A percentile compares a stretch with the other conserved stretches of the same genome.
phyloP scores from a whole-genome alignment of 2,113 vertebrate genomes.

The Oryzias celebensis region DNA sequence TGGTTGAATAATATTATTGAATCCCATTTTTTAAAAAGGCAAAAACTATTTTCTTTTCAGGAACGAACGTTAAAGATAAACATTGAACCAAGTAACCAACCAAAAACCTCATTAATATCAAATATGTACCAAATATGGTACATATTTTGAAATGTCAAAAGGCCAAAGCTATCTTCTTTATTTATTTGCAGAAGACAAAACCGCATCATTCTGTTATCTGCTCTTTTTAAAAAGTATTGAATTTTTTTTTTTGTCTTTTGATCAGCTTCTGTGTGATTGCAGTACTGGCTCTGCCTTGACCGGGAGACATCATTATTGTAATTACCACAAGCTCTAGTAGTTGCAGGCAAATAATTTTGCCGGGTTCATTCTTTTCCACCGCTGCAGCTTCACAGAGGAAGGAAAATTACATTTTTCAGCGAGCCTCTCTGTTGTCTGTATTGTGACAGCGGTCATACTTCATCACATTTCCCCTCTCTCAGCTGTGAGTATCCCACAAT shows the following conservation, averaged over 20 bases:
- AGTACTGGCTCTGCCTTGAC: conserved; percentile 61
- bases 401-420: conserved; percentile 69
- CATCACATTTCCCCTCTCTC: conserved; percentile 64
- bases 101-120: too few species aligned
- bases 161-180: conserved; percentile 13
- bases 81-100: too few species aligned
- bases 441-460: conserved; percentile 73
- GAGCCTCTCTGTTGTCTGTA: conserved; percentile 64
- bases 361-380: conserved; percentile 34
- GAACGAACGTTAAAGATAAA: too few species aligned
- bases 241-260: conserved; percentile 60
- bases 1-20: too few species aligned
- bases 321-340: conserved; percentile 75
- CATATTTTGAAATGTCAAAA: not conserved
- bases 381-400: conserved; percentile 56
- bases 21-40: too few species aligned
- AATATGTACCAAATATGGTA: not conserved
- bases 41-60: too few species aligned
- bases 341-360: conserved; percentile 75
- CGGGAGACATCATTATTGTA: conserved; percentile 77
- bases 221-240: conserved; percentile 45
- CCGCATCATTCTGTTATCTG: conserved; percentile 26
- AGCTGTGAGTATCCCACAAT: conserved; percentile 66
- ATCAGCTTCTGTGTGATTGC: conserved; percentile 65
- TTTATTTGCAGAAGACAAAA: conserved; percentile 13